phyloP scores from a whole-genome alignment of 2,113 vertebrate genomes.

The Empidonax traillii region DNA sequence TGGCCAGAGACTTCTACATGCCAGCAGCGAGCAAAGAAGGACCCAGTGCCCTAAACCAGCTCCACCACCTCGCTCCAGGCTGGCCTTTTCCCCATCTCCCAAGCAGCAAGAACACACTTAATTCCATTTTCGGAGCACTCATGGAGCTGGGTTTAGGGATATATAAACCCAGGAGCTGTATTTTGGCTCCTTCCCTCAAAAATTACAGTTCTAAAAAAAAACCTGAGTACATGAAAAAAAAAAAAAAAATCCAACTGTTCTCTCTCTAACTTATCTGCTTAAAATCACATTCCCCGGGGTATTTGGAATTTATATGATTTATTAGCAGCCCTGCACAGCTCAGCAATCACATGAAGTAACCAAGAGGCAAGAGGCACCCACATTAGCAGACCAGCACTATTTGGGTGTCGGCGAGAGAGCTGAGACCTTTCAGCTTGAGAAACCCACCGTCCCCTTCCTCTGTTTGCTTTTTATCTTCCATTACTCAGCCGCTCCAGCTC shows the following conservation, averaged over 20 bases:
- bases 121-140: slow-evolving; percentile 11
- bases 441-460: background rate
- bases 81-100: background rate
- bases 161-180: background rate
- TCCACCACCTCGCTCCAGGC: background rate
- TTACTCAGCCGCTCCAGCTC: background rate
- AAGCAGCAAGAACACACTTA: background rate
- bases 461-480: slow-evolving; percentile 28
- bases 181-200: background rate
- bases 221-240: background rate
- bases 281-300: background rate
- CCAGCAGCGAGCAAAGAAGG: background rate
- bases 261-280: background rate
- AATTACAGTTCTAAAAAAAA: background rate
- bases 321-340: background rate
- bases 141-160: background rate
- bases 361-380: background rate
- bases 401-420: background rate
- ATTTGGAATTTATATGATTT: background rate
- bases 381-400: background rate
- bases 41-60: background rate
- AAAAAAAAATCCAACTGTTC: background rate
- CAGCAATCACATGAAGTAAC: background rate
- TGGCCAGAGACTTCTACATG: background rate
- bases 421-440: background rate